Conservation (phyloP, 2,888 invertebrate species). For the Coenonympha glycerion region DNA sequence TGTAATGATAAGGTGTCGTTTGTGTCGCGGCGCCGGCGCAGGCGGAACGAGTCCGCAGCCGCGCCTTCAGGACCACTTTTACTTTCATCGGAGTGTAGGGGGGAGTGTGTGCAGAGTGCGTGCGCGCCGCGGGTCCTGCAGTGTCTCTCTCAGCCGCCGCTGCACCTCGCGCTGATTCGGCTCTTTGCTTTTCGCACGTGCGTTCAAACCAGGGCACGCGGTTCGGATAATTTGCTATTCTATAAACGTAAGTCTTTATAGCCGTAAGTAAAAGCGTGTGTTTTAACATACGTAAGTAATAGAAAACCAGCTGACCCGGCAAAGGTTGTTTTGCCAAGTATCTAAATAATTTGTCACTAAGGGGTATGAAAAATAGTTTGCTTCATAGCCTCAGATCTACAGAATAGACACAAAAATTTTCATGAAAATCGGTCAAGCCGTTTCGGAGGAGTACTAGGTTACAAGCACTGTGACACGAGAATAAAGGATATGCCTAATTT, state of each 20-base stretch:
- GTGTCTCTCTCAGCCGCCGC: constrained; percentile 43
- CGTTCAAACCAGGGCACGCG: constrained; percentile 9
- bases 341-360: too few species aligned
- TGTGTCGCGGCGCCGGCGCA: constrained; percentile 25
- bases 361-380: too few species aligned
- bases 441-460: too few species aligned
- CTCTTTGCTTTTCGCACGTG: constrained; percentile 19
- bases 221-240: constrained; percentile 3
- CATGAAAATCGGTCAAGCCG: too few species aligned
- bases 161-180: constrained; percentile 27
- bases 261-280: not conserved
- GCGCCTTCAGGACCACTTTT: constrained; percentile 70
- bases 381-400: too few species aligned
- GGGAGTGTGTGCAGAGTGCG: constrained; percentile 31
- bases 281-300: not conserved
- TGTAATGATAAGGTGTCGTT: constrained; percentile 30
- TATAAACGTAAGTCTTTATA: constrained; percentile 3
- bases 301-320: too few species aligned
- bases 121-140: constrained; percentile 28
- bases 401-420: too few species aligned
- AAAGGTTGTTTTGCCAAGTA: too few species aligned
- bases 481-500: too few species aligned
- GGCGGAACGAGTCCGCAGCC: constrained; percentile 45
- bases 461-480: too few species aligned
- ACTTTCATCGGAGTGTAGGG: constrained; percentile 48